Percentiles rank a stretch among this genome's conserved stretches.
phyloP scores from a whole-genome alignment of 1,140 invertebrate species.

The Octopus sinensis region DNA sequence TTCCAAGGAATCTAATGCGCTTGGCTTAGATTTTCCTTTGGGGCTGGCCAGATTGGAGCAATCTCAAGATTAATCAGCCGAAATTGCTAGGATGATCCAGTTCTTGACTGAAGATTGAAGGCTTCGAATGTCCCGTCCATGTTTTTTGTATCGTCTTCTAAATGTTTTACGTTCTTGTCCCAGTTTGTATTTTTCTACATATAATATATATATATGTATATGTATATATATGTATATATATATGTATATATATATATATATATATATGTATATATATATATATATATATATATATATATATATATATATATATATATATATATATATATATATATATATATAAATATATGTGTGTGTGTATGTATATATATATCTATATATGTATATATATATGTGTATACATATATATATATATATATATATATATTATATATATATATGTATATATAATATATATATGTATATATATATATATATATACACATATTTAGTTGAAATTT shows the following conservation, averaged over 20 bases:
- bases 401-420: not conserved
- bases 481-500: no score
- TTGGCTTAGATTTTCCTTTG: no score
- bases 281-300: slow-evolving; percentile 11
- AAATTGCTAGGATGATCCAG: no score
- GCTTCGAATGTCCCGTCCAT: no score
- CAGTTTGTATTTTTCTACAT: no score
- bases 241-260: not conserved
- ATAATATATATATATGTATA: not conserved
- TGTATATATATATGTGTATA: not conserved
- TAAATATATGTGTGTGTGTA: not conserved
- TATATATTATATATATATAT: not conserved
- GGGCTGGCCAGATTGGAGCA: no score
- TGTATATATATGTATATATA: not conserved
- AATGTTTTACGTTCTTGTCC: no score
- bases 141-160: no score
- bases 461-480: no score
- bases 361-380: not conserved
- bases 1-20: no score
- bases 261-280: slow-evolving; percentile 10
- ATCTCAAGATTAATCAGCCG: no score
- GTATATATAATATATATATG: not conserved
- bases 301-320: slow-evolving; percentile 4
- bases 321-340: slow-evolving; percentile 5
- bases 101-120: no score